These are phyloP conservation scores for Tragelaphus imberbis DNA, from an alignment of 2,113 vertebrate genomes.

Conservation along the genomic window DNA sequence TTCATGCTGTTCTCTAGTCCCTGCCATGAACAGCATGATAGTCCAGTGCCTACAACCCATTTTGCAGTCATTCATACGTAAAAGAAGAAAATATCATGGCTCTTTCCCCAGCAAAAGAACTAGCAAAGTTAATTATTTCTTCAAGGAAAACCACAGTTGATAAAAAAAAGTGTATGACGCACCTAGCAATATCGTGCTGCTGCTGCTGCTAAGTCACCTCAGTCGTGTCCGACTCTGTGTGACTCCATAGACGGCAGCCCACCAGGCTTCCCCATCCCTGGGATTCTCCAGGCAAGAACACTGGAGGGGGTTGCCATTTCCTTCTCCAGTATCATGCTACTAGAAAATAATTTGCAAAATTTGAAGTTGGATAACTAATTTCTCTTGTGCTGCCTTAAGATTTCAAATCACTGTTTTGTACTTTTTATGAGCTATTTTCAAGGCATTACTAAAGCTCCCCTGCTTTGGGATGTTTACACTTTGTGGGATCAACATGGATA, in stretches of 20 bases:
- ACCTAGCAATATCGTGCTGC: not conserved
- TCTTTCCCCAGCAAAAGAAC: constrained; percentile 22
- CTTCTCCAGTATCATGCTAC: not conserved
- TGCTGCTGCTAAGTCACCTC: not conserved
- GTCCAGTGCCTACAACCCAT: not conserved
- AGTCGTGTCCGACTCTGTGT: too few relatives aligned
- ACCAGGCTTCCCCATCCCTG: too few relatives aligned
- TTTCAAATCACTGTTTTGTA: constrained; percentile 7
- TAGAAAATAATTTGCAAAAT: constrained; percentile 10
- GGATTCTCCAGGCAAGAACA: too few relatives aligned
- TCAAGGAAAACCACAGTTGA: constrained; percentile 17
- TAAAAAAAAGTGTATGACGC: not conserved
- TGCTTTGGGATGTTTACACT: not conserved
- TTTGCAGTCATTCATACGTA: constrained; percentile 19
- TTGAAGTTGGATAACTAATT: not conserved
- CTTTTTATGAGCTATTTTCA: not conserved
- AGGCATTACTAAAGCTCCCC: not conserved
- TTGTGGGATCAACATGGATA: not conserved
- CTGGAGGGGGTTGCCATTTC: too few relatives aligned
- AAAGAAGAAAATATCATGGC: constrained; percentile 24
- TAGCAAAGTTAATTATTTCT: not conserved
- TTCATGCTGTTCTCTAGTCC: not conserved
- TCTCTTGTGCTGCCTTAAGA: not conserved
- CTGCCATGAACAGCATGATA: not conserved
- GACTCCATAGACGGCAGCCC: too few relatives aligned